phyloP scores from a whole-genome alignment of 2,113 vertebrate genomes.

The Psittacara wagleri region DNA sequence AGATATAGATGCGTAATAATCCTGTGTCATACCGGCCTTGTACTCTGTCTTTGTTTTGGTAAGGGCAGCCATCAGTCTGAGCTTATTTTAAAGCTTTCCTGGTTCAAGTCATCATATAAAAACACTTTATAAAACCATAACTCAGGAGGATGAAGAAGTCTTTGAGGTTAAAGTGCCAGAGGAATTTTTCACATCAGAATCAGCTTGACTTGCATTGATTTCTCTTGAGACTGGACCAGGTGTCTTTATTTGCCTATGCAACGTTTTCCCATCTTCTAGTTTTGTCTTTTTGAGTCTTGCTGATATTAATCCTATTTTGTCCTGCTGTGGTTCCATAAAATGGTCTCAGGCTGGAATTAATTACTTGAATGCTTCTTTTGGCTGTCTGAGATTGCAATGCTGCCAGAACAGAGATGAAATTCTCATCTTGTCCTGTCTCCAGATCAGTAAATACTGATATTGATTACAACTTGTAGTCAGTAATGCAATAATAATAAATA shows the following conservation, averaged over 20 bases:
- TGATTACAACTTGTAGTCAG: background rate
- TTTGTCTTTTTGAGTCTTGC: background rate
- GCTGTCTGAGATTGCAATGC: background rate
- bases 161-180: background rate
- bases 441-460: background rate
- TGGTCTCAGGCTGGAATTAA: background rate
- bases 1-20: background rate
- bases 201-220: background rate
- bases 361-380: background rate
- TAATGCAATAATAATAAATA: background rate
- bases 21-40: background rate
- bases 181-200: background rate
- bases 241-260: background rate
- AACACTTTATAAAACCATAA: background rate
- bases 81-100: background rate
- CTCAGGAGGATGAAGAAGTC: background rate
- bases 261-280: background rate
- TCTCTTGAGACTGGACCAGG: background rate
- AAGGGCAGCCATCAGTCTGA: background rate
- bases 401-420: background rate
- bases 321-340: background rate
- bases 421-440: background rate
- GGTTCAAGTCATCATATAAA: background rate
- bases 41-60: background rate
- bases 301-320: background rate